phyloP scores from a whole-genome alignment of 2,888 invertebrate species.

The Artemia sinica region DNA sequence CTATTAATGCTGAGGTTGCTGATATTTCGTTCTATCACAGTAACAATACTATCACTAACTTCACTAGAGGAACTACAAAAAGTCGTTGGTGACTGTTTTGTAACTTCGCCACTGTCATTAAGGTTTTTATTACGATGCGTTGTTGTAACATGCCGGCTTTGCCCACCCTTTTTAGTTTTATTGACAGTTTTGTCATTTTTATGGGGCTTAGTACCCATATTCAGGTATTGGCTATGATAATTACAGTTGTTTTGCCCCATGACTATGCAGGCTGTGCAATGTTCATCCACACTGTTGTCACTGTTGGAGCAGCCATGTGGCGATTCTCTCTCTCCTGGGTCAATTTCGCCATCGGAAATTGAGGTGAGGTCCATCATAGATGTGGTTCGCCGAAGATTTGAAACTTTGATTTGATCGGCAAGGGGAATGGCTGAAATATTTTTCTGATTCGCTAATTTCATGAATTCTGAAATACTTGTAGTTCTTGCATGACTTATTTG shows the following conservation, averaged over 20 bases:
- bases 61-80: conserved; percentile 7
- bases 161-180: background rate
- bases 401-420: background rate
- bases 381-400: conserved; percentile 1
- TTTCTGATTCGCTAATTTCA: background rate
- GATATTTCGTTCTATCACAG: conserved; percentile 4
- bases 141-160: conserved; percentile 2
- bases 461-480: conserved; percentile 6
- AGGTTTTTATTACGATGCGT: conserved; percentile 5
- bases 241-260: conserved; percentile 2
- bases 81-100: background rate
- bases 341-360: background rate
- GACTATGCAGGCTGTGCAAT: conserved; percentile 7
- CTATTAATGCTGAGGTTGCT: background rate
- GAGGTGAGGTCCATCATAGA: conserved; percentile 3
- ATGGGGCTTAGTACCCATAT: conserved; percentile 7
- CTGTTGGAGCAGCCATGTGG: background rate
- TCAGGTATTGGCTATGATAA: background rate
- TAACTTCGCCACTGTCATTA: background rate
- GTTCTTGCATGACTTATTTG: conserved; percentile 5
- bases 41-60: background rate
- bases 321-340: background rate
- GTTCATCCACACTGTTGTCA: background rate
- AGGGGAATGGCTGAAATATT: background rate
- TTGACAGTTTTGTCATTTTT: conserved; percentile 3